These are phyloP conservation scores for Parnassius apollo DNA, from an alignment of 2,888 invertebrate species.

Conservation along the genomic window DNA sequence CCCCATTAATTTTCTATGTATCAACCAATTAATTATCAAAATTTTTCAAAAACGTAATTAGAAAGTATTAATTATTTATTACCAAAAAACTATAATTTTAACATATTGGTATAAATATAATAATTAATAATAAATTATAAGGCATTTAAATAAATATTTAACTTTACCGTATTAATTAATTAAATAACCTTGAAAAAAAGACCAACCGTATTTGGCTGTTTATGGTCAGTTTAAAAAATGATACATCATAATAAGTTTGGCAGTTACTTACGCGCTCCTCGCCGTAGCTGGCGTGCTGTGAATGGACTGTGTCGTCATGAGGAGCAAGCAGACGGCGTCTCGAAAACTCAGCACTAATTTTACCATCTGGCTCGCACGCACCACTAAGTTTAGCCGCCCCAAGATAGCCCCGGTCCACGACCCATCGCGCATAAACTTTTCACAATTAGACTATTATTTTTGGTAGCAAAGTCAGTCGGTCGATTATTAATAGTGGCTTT, in stretches of 20 bases:
- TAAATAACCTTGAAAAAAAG: neutral
- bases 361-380: conserved; percentile 79
- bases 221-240: conserved; percentile 63
- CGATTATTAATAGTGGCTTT: conserved; percentile 83
- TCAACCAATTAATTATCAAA: no score
- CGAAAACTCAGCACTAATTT: conserved; percentile 75
- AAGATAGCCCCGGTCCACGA: conserved; percentile 82
- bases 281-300: conserved; percentile 61
- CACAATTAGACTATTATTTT: conserved; percentile 83
- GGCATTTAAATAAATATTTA: no score
- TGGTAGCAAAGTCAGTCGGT: conserved; percentile 82
- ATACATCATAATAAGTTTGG: conserved; percentile 79
- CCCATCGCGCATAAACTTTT: conserved; percentile 82
- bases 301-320: conserved; percentile 73
- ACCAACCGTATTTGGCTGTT: conserved; percentile 52
- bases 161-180: no score
- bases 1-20: no score
- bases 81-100: no score
- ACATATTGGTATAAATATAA: no score
- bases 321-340: conserved; percentile 74
- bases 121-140: no score
- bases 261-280: conserved; percentile 61
- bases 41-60: no score
- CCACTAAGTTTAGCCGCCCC: conserved; percentile 82
- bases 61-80: no score